phyloP scores from a whole-genome alignment of 2,797 vertebrate species.

The Parauchenoglanis punctatus region DNA sequence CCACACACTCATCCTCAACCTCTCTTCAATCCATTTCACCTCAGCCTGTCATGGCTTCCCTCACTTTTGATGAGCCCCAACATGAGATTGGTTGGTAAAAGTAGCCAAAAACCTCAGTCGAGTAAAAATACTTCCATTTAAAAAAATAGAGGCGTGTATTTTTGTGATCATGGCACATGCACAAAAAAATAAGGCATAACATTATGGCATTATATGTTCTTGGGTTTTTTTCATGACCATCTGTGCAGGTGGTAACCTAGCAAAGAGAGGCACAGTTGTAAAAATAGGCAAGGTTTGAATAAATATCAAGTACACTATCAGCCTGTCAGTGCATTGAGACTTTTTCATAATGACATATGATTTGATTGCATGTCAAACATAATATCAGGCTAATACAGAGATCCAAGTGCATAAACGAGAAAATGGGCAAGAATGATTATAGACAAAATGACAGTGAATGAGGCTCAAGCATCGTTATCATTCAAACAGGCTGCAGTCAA shows the following conservation, averaged over 20 bases:
- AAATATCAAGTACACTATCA: background rate
- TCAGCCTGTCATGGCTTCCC: constrained; percentile 49
- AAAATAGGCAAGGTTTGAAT: background rate
- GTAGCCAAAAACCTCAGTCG: constrained; percentile 3
- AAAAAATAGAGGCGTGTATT: background rate
- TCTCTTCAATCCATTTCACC: constrained; percentile 46
- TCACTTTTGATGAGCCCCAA: constrained; percentile 52
- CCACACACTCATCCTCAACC: constrained; percentile 58
- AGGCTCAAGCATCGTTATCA: background rate
- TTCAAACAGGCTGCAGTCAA: background rate
- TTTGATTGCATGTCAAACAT: constrained; percentile 14
- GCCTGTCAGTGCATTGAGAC: background rate
- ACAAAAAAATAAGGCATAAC: background rate
- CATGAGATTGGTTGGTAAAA: background rate
- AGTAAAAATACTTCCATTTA: constrained; percentile 14
- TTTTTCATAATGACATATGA: background rate
- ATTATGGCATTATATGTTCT: constrained; percentile 3
- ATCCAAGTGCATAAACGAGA: background rate
- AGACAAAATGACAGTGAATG: background rate
- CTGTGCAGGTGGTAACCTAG: background rate
- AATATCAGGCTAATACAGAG: constrained; percentile 6
- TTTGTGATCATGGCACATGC: background rate
- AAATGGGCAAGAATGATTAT: background rate
- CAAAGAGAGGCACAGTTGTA: background rate
- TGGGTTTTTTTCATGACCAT: background rate